Percentiles rank a stretch among this genome's conserved stretches.
Conservation (phyloP, 2,113 vertebrate species). For the Cygnus atratus region DNA sequence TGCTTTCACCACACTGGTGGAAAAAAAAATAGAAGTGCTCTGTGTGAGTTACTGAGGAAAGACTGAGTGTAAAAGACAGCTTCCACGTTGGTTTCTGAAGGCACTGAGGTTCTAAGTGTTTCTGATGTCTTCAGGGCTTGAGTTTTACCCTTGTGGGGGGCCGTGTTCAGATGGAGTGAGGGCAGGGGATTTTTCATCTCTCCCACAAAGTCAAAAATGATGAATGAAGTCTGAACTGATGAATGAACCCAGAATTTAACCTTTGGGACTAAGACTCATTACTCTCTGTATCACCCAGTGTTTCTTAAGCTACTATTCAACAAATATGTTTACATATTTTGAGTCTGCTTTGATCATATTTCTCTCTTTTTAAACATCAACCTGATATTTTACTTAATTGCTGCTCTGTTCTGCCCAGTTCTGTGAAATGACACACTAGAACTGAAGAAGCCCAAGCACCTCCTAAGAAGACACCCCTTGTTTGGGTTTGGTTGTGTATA, state of each 20-base stretch:
- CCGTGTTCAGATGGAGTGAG: neutral
- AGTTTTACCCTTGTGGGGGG: neutral
- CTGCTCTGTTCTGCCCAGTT: neutral
- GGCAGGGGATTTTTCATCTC: neutral
- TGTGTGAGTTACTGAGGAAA: slow-evolving; percentile 28
- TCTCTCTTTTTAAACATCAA: neutral
- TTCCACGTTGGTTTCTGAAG: neutral
- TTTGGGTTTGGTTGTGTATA: neutral
- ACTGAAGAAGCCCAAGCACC: neutral
- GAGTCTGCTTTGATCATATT: neutral
- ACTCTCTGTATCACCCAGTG: neutral
- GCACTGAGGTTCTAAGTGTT: slow-evolving; percentile 19
- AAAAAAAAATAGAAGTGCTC: slow-evolving; percentile 12
- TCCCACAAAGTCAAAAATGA: neutral
- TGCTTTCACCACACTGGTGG: neutral
- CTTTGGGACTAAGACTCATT: neutral
- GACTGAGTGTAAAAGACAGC: neutral
- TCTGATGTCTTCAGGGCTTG: slow-evolving; percentile 7
- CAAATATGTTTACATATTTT: neutral
- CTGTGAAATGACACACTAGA: neutral
- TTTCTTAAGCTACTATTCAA: neutral
- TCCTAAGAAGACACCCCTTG: neutral
- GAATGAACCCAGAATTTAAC: neutral
- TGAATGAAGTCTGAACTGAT: neutral
- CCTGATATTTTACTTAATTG: neutral